These are phyloP conservation scores for Drosophila mauritiana DNA, from an alignment of 1,140 invertebrate genomes.

Conservation along the genomic window DNA sequence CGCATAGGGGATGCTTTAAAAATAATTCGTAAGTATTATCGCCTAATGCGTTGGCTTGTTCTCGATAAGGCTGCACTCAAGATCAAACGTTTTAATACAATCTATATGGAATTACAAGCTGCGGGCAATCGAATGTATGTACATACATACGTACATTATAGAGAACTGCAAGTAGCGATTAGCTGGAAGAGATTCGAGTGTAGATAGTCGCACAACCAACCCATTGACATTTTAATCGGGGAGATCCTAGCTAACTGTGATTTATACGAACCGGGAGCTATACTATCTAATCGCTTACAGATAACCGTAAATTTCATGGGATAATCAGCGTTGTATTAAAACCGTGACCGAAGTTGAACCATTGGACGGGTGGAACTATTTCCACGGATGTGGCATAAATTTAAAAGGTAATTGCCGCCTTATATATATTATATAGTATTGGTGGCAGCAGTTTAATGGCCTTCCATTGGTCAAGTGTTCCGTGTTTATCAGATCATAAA, in stretches of 20 bases:
- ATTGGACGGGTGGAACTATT: slow-evolving; percentile 29
- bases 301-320: slow-evolving; percentile 16
- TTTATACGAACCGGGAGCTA: slow-evolving; percentile 30
- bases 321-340: slow-evolving; percentile 18
- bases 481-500: slow-evolving; percentile 50
- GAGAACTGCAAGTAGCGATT: slow-evolving; percentile 28
- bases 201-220: slow-evolving; percentile 24
- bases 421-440: background rate
- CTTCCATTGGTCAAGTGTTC: slow-evolving; percentile 43
- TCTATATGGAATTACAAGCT: slow-evolving; percentile 3
- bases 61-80: slow-evolving; percentile 40
- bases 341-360: slow-evolving; percentile 40
- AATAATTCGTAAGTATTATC: slow-evolving; percentile 35
- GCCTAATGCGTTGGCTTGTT: slow-evolving; percentile 8
- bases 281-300: slow-evolving; percentile 32
- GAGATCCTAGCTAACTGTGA: slow-evolving; percentile 34
- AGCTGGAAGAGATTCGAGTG: slow-evolving; percentile 24
- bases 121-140: slow-evolving; percentile 29
- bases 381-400: slow-evolving; percentile 44
- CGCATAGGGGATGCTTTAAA: slow-evolving; percentile 35
- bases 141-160: slow-evolving; percentile 1
- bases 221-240: slow-evolving; percentile 39
- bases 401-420: slow-evolving; percentile 47
- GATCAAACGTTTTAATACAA: slow-evolving; percentile 17
- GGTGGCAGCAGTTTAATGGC: slow-evolving; percentile 21